Evolutionary conservation across 1,140 invertebrate genomes (phyloP).

Genomic region (Macrosteles quadrilineatus): DNA sequence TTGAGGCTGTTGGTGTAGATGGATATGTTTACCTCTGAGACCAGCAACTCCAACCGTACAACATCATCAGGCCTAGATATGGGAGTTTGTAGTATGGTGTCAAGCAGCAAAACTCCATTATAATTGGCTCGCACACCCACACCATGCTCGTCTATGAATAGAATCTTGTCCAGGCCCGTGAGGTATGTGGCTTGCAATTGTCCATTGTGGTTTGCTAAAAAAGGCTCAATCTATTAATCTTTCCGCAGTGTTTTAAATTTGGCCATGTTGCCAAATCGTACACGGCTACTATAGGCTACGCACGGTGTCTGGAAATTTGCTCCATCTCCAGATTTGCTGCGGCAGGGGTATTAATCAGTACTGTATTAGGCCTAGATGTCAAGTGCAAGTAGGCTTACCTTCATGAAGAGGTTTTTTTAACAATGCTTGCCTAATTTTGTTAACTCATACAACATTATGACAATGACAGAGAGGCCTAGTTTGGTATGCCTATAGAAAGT

Average conservation of each 20-base stretch:
- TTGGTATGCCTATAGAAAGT: too few species aligned
- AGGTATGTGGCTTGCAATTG: slow-evolving; percentile 70
- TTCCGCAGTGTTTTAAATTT: slow-evolving; percentile 36
- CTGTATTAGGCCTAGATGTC: too few species aligned
- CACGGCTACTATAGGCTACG: not conserved
- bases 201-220: slow-evolving; percentile 56
- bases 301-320: too few species aligned
- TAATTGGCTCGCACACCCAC: slow-evolving; percentile 85
- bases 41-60: slow-evolving; percentile 78
- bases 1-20: too few species aligned
- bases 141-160: slow-evolving; percentile 77
- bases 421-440: too few species aligned
- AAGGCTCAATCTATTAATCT: too few species aligned
- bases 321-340: too few species aligned
- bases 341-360: too few species aligned
- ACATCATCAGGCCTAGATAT: slow-evolving; percentile 68
- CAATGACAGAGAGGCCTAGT: too few species aligned
- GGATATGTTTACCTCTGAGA: slow-evolving; percentile 85
- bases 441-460: too few species aligned
- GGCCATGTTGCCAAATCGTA: not conserved
- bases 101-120: slow-evolving; percentile 84
- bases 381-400: too few species aligned
- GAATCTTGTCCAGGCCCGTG: slow-evolving; percentile 73
- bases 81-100: slow-evolving; percentile 83
- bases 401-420: too few species aligned